Evolutionary conservation across 1,140 invertebrate species (phyloP), one percentile per base, ranked within the genome.

Genomic region (Ceratina calcarata): DNA sequence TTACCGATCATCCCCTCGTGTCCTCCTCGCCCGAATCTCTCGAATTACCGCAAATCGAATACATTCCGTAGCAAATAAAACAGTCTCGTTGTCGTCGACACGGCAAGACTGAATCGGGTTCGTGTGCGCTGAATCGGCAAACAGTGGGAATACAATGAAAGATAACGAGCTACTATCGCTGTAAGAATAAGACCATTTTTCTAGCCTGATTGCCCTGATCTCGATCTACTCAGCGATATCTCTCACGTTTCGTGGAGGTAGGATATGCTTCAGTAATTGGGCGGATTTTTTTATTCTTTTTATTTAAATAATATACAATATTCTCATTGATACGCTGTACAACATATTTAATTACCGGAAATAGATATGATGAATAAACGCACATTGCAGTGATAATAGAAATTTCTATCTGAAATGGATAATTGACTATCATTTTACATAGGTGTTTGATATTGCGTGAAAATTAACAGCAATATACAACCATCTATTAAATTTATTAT

Each of bases 41-140:
- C 10, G 45, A 53, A 74, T 64, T 74, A 62, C 18, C 18, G 2
- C 24, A 27, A 37, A 57, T 22, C 4, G 62, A 45, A 75, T 57
- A 45, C 16, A 55, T 57, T 22, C 7, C 24, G 7, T 20, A 65
- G n/a, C 24, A 64, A 37, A 68, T 32, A 37, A 58, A 70, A 7
- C 24, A 55, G 20, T 32, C 61, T 37, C 18, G 27, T 65, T 37
- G 24, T 8, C 15, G 3, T 62, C 12, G 49, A 27, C 4, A 6
- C 60, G 67, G 10, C 24, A 57, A 55, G 16, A 37, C 22, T 49
- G 13, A 45, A 10, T 15, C n/a, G 32, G 2, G 2, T 8, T 8
- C 32, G 20, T 27, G 16, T 32, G 13, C 16, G 16, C 37, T 51
- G 57, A 61, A 24, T 58, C 68, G 13, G 55, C 53, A 16, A 22